Evolutionary conservation across 2,888 invertebrate genomes (phyloP).

Genomic region (Pecten maximus): DNA sequence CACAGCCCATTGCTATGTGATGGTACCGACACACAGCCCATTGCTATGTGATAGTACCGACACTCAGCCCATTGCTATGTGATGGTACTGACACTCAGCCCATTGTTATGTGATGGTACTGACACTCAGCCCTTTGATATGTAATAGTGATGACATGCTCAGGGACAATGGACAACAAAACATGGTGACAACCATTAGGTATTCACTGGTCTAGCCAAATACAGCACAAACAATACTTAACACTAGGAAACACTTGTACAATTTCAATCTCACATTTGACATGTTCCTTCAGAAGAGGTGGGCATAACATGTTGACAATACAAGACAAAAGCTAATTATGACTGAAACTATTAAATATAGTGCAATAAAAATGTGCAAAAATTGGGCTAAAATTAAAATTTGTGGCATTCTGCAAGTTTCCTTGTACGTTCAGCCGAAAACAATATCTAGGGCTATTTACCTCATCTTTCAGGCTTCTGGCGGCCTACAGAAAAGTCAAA

Average conservation of each 20-base stretch:
- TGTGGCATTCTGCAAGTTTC: background rate
- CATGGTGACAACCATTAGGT: background rate
- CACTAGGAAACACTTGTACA: background rate
- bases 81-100: too few species aligned
- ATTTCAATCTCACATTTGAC: background rate
- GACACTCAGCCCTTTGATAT: too few species aligned
- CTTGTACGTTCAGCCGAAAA: background rate
- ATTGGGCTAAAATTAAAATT: background rate
- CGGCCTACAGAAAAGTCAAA: slow-evolving; percentile 14
- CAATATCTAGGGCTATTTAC: background rate
- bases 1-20: too few species aligned
- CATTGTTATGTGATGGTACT: too few species aligned
- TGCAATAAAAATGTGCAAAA: background rate
- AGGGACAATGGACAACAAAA: background rate
- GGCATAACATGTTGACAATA: background rate
- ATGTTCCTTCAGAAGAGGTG: background rate
- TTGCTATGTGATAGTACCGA: too few species aligned
- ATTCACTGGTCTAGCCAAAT: background rate
- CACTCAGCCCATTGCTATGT: too few species aligned
- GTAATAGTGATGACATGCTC: background rate
- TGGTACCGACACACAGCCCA: too few species aligned
- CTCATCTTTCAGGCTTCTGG: slow-evolving; percentile 33
- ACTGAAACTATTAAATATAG: background rate
- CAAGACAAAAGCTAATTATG: background rate
- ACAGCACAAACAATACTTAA: slow-evolving; percentile 1